Percentiles rank a stretch among this genome's conserved stretches.
These are phyloP conservation scores for Stenchaetothrips biformis DNA, from an alignment of 2,888 invertebrate genomes.

Conservation along the genomic window DNA sequence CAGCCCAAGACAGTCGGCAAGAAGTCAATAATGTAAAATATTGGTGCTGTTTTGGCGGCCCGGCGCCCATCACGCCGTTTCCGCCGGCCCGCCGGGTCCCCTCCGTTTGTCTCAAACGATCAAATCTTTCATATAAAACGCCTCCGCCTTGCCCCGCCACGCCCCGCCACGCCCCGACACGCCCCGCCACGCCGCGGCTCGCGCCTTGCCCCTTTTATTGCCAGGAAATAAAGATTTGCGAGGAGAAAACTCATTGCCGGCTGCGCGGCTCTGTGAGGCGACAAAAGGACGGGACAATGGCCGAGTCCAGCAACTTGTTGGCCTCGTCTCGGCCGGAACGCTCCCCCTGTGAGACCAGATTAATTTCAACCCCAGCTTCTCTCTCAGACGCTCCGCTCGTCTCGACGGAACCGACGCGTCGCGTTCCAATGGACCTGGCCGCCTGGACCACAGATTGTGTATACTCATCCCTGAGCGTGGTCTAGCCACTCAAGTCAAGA, in stretches of 20 bases:
- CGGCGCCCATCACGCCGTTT: background rate
- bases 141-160: no score
- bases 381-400: background rate
- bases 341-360: background rate
- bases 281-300: no score
- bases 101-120: background rate
- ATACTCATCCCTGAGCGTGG: background rate
- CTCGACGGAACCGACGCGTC: background rate
- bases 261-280: background rate
- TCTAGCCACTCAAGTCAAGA: no score
- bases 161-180: no score
- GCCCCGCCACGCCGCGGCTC: no score
- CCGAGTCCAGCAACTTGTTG: background rate
- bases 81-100: background rate
- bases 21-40: no score
- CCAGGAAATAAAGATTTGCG: slow-evolving; percentile 18
- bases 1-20: no score
- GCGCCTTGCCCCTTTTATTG: slow-evolving; percentile 1
- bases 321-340: background rate
- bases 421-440: no score
- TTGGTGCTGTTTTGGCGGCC: no score
- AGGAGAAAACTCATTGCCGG: background rate
- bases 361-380: background rate
- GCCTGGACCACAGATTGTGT: background rate
- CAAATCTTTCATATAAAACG: no score